These are phyloP conservation scores for Novumbra hubbsi DNA, from an alignment of 2,797 vertebrate genomes.

Conservation along the genomic window DNA sequence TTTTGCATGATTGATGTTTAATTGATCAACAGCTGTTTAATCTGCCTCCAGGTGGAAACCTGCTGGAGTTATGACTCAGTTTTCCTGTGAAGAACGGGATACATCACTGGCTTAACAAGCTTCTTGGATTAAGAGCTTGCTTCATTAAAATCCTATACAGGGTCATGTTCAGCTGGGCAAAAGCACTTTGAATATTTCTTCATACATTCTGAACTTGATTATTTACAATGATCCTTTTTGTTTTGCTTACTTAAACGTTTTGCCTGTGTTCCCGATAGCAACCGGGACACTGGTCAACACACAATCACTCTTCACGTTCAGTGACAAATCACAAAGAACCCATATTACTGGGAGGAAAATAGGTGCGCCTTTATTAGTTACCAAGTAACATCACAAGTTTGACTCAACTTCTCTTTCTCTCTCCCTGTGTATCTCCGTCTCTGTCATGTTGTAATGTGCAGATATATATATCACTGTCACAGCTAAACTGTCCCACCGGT, in stretches of 20 bases:
- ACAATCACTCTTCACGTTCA: not conserved
- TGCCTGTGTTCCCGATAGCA: not conserved
- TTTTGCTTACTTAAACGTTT: not conserved
- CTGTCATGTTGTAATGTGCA: not conserved
- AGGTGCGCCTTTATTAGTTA: not conserved
- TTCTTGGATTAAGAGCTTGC: not conserved
- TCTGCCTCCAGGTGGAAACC: slow-evolving; percentile 21
- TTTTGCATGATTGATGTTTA: slow-evolving; percentile 64
- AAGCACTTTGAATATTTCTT: not conserved
- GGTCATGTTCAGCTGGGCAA: not conserved
- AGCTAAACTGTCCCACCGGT: not conserved
- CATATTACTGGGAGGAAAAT: not conserved
- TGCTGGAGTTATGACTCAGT: slow-evolving; percentile 20
- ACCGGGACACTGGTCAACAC: not conserved
- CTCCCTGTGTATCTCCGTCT: not conserved
- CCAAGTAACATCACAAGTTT: not conserved
- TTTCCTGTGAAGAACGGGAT: slow-evolving; percentile 42
- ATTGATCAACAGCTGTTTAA: slow-evolving; percentile 67
- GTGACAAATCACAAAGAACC: not conserved
- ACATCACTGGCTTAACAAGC: not conserved
- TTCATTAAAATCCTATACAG: not conserved
- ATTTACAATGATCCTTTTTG: not conserved
- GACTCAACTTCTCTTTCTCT: not conserved
- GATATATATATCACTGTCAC: slow-evolving; percentile 10
- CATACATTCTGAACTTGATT: not conserved